Evolutionary conservation across 2,888 invertebrate genomes (phyloP).

Genomic region (Chorisops tibialis): DNA sequence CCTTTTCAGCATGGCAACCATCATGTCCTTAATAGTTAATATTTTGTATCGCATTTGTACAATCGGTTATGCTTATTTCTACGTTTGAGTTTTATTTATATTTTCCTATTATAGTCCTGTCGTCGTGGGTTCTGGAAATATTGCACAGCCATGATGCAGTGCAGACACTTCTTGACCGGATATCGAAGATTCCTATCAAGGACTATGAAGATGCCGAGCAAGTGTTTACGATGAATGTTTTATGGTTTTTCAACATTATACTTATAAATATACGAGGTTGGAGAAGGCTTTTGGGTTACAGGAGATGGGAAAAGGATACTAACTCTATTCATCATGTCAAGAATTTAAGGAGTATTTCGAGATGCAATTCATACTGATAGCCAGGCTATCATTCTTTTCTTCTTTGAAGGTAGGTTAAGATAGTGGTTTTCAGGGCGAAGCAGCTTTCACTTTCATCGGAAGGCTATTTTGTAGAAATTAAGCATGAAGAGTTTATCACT

Average conservation of each 20-base stretch:
- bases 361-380: too few species aligned
- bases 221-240: slow-evolving; percentile 13
- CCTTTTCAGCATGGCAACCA: background rate
- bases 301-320: too few species aligned
- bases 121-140: background rate
- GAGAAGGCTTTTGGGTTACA: too few species aligned
- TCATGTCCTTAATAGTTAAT: background rate
- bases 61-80: background rate
- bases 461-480: too few species aligned
- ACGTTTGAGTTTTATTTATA: slow-evolving; percentile 21
- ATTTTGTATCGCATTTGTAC: background rate
- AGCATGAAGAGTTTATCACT: too few species aligned
- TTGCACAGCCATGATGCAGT: slow-evolving; percentile 8
- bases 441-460: too few species aligned
- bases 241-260: background rate
- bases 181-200: slow-evolving; percentile 31
- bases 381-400: too few species aligned
- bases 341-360: too few species aligned
- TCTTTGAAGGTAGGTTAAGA: too few species aligned
- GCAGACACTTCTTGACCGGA: slow-evolving; percentile 24
- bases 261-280: too few species aligned
- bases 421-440: too few species aligned
- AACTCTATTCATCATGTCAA: too few species aligned
- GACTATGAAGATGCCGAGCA: slow-evolving; percentile 18
- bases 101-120: slow-evolving; percentile 24